Base-by-base conservation (phyloP, 2,113 vertebrate genomes). In the Seriola quinqueradiata region DNA sequence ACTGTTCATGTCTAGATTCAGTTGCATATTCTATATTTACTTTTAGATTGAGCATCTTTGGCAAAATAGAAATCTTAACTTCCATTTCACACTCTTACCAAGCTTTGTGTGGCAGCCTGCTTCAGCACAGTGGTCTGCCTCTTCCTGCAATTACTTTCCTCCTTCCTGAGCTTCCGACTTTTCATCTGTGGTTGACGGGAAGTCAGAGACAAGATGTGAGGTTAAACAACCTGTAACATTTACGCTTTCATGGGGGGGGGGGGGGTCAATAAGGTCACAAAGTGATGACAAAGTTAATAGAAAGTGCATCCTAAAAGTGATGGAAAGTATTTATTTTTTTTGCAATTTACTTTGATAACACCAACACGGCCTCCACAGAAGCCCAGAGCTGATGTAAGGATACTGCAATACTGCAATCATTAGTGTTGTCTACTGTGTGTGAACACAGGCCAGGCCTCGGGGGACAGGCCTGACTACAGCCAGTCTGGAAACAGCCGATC, bases 401-500 rank as follows among this genome's bases (percentile, higher is more conserved):
- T 7, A 60, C 48, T 25, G 52, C 67, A 36, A 70, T 66, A 21
- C 23, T 12, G 5, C 25, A 25, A 25, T 59, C 54, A 50, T 68
- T 63, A 42, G 58, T 69, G 67, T 68, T n/a, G 25, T 50, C 8
- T 16, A 4, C n/a, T 17, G 11, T 42, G 54, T 34, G 40, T 58
- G 48, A 63, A 76, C 54, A 88, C 71, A 81, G 70, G 8, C 17
- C 59, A 25, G 44, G 58, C 11, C 77, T 75, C 75, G 23, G 80
- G 64, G 61, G 78, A 64, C 40, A 0, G 60, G 72, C 5, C 80
- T 70, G 64, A 60, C 64, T 74, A 9, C 61, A 69, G 71, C 63
- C 83, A 61, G 23, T 14, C 8, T 64, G 17, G 2, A 65, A 65
- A 57, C 75, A 61, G 55, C 19, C 84, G 59, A 89, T 89, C 61